Evolutionary conservation across 2,888 invertebrate species (phyloP).

Genomic region (Stenolophus ochropezus): DNA sequence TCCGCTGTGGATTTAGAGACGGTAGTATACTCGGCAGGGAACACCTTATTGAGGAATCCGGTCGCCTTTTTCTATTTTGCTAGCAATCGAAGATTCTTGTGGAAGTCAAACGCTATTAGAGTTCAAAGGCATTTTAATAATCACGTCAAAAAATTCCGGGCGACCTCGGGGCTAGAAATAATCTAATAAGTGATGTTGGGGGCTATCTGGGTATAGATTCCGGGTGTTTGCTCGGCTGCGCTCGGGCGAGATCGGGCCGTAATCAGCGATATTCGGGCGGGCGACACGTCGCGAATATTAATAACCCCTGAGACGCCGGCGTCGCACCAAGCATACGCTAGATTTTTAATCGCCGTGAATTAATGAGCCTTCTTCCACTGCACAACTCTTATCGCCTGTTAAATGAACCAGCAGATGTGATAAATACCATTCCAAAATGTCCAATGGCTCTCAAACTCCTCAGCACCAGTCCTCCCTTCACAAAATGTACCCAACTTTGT

Average conservation of each 20-base stretch:
- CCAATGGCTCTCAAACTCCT: too few relatives aligned
- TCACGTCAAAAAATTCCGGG: slow-evolving; percentile 20
- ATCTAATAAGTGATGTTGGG: slow-evolving; percentile 29
- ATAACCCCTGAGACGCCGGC: slow-evolving; percentile 5
- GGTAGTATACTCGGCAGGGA: too few relatives aligned
- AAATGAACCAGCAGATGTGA: not conserved
- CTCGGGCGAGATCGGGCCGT: slow-evolving; percentile 33
- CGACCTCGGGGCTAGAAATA: slow-evolving; percentile 10
- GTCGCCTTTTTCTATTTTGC: not conserved
- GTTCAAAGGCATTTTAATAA: slow-evolving; percentile 19
- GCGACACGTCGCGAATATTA: slow-evolving; percentile 44
- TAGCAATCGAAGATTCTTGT: not conserved
- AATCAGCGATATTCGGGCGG: slow-evolving; percentile 23
- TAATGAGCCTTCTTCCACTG: slow-evolving; percentile 24
- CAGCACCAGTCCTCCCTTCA: too few relatives aligned
- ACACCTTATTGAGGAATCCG: not conserved
- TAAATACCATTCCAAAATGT: not conserved
- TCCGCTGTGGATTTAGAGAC: too few relatives aligned
- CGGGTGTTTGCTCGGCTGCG: not conserved
- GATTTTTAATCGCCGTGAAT: slow-evolving; percentile 38
- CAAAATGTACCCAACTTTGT: too few relatives aligned
- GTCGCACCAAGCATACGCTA: slow-evolving; percentile 10
- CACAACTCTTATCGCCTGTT: not conserved
- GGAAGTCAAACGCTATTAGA: not conserved
- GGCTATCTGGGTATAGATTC: slow-evolving; percentile 4